Conservation (phyloP, 2,797 vertebrate species). For the Pseudomugil tenellus region DNA sequence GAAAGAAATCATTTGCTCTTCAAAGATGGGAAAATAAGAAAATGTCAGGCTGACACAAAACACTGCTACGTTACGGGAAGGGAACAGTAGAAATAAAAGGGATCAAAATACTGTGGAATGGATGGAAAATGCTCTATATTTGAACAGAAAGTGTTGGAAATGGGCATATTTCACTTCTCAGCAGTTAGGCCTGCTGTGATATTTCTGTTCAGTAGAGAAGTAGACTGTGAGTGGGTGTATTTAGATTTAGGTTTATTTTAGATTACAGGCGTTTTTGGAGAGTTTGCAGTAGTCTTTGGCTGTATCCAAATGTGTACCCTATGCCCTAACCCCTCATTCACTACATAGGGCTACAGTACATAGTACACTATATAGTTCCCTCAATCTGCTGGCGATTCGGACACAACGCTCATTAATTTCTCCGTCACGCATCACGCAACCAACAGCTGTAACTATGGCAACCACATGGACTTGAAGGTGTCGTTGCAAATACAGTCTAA, state of each 20-base stretch:
- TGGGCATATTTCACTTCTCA: constrained; percentile 8
- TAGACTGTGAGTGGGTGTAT: background rate
- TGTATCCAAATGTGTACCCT: too few relatives aligned
- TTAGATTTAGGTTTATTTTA: background rate
- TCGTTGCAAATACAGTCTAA: too few relatives aligned
- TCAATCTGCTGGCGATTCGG: too few relatives aligned
- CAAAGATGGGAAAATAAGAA: constrained; percentile 18
- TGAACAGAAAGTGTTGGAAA: constrained; percentile 16
- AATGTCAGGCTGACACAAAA: constrained; percentile 23
- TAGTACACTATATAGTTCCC: too few relatives aligned
- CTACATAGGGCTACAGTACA: too few relatives aligned
- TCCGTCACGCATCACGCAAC: too few relatives aligned
- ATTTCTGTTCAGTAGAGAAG: background rate
- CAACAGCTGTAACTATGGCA: too few relatives aligned
- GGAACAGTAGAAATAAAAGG: constrained; percentile 4
- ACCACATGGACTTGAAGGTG: too few relatives aligned
- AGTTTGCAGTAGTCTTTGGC: background rate
- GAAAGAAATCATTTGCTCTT: constrained; percentile 5
- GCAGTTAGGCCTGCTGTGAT: background rate
- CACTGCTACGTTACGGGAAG: constrained; percentile 16
- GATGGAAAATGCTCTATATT: constrained; percentile 11
- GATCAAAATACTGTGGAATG: constrained; percentile 2
- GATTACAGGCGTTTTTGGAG: background rate
- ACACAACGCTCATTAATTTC: too few relatives aligned
- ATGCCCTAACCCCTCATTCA: too few relatives aligned